A percentile compares a stretch with the other conserved stretches of the same genome.
phyloP scores from a whole-genome alignment of 2,113 vertebrate genomes.

The Strigops habroptila region DNA sequence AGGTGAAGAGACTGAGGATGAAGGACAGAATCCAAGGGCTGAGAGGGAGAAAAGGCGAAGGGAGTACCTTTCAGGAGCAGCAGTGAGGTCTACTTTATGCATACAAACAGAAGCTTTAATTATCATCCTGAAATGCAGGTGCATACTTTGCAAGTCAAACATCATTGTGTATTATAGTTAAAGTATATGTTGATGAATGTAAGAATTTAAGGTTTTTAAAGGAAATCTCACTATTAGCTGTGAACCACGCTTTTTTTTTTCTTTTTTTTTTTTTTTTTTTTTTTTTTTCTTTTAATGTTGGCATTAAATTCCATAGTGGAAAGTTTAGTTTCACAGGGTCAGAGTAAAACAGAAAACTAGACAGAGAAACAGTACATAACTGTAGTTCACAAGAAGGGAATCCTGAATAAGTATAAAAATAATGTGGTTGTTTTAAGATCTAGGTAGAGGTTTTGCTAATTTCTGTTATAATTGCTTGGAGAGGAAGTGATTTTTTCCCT shows the following conservation, averaged over 20 bases:
- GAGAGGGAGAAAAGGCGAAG: not conserved
- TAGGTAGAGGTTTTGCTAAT: not conserved
- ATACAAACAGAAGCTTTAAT: not conserved
- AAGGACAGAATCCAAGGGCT: not conserved
- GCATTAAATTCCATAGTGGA: not conserved
- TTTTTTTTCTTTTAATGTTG: not conserved
- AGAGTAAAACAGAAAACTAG: not conserved
- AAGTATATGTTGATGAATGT: not conserved
- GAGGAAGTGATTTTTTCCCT: not conserved
- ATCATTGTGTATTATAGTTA: not conserved
- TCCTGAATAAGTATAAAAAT: not conserved
- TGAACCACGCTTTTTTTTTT: not conserved
- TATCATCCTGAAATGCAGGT: not conserved
- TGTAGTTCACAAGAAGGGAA: not conserved
- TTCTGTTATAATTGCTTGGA: not conserved
- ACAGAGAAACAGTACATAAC: not conserved
- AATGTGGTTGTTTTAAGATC: not conserved
- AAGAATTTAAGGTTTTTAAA: not conserved
- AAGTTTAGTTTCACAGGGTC: not conserved
- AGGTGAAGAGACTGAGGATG: not conserved
- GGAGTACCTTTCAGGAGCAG: not conserved
- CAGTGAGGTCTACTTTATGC: not conserved
- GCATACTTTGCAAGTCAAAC: not conserved
- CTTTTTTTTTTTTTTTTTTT: not conserved
- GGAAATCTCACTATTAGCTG: not conserved